Base-by-base conservation (phyloP, 2,113 vertebrate genomes). In the human region DNA sequence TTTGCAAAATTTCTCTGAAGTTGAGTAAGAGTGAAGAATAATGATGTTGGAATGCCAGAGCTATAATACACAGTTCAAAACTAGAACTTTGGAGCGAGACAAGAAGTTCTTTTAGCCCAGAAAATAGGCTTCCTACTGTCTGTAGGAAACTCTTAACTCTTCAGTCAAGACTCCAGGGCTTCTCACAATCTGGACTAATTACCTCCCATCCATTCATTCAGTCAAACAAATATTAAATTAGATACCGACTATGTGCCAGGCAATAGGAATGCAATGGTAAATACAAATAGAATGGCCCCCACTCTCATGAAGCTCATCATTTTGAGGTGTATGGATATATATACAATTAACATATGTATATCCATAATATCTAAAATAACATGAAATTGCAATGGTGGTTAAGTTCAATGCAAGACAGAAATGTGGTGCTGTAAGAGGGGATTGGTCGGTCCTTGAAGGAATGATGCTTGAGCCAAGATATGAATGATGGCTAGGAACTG, bases 181-280 rank as follows among this genome's bases (percentile, higher is more conserved):
- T 76, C 35, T 45, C 45, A 57, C 35, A 38, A 3, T 40, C 59
- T 38, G 25, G 35, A 27, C 66, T 70, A 18, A 45, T 76, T 38
- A 70, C 43, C 16, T 88, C 32, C 52, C 55, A 80, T 40, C 64
- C 66, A 70, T 35, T 17, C n/a, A 78, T 59, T 76, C 50, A 75
- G 52, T 68, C 48, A 79, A 66, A 66, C 57, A 79, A 93, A 78
- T 55, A 88, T 87, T 87, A 66, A 95, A 57, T 75, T 93, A 79
- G 92, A 93, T 17, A 75, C 7, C 8, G 40, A 72, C 40, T 25
- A 55, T 22, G 48, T 70, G 43, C 70, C 43, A 85, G 82, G 11
- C 18, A 93, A 88, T 27, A 52, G 0, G 73, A 55, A 61, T 78
- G 70, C 59, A 93, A 64, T 38, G 40, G 23, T 55, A 80, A 84